Evolutionary conservation across 2,888 invertebrate genomes (phyloP), one percentile per base, ranked within the genome.

Genomic region (Oxyteleia sp.): DNA sequence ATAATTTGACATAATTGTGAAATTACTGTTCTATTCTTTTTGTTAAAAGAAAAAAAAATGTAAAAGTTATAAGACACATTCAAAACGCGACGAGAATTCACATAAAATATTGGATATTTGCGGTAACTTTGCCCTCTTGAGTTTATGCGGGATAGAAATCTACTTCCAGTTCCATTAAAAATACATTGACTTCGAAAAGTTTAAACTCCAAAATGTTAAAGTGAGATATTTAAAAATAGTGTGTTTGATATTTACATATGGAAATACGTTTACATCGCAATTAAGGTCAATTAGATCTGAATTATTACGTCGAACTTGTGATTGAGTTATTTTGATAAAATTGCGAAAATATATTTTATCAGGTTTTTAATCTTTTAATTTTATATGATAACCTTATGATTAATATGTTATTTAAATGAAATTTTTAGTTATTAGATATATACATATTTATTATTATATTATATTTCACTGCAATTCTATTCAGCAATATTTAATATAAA

Each of bases 161-260:
- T 8, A 16, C 43, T 7, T 43, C 43, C 2, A 43, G 43, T 5
- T 8, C 7, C 43, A 43, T 43, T 43, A 43, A 43, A 43, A 43
- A 43, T 43, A 43, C 43, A 43, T 43, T 43, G 16, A 43, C 43
- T 43, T 43, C 7, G 15, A 43, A 8, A 15, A 43, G 16, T 43
- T 43, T 3, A 43, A 15, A 18, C 43, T 43, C 16, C 0, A 15
- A 43, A 16, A 43, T 43, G 16, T 43, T 16, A 16, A 43, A 43
- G 16, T 18, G 5, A 43, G 16, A 43, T 43, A 18, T 43, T 43
- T 16, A 8, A 43, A 43, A 43, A 16, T 43, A 32, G 3, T 8
- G 2, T 16, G 4, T 5, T 16, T 13, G 2, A 13, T 13, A n/a
- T 13, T 41, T 41, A 41, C 41, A 15, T 41, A 3, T 41, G n/a